Evolutionary conservation across 2,113 vertebrate genomes (phyloP), one percentile per base, ranked within the genome.

Genomic region (Thymallus thymallus): DNA sequence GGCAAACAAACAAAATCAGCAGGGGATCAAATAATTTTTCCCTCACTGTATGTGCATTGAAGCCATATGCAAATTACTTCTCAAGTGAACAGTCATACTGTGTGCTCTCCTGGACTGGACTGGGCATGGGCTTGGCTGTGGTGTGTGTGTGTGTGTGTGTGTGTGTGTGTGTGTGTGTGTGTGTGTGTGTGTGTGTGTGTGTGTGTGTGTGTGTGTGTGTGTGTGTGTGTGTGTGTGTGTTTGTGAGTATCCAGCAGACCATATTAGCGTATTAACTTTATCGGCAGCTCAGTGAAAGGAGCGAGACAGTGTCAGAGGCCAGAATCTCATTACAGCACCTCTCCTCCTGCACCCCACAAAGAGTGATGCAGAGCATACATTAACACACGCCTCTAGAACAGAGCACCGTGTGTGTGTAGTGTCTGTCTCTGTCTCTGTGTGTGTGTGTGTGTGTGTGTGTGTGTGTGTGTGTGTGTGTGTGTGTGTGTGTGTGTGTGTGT

Each of bases 361-460:
- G 90, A 93, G 92, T 91, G 94, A 95, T 96, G 95, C 94, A 94
- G 92, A 88, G 92, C 75, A 89, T 89, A 85, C 81, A 88, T 86
- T 88, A 85, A 72, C 71, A 4, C 41, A 72, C 67, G 62, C 68
- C 82, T 91, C 91, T 91, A 91, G 92, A 78, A 85, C 76, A 86
- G 29, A 62, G 9, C 58, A 26, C 16, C 60, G 30, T 35, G 69
- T 69, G 30, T 63, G 32, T 6, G 1, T 35, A 29, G 32, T 35
- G 32, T 35, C 6, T 35, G 32, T 35, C 6, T 6, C 6, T 35
- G 32, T 56, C 73, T 69, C 72, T 75, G 66, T 45, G 32, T 66
- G 71, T 67, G 66, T 65, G 55, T 62, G 26, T 30, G 51, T 48
- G 35, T 60, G 46, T 23, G 24, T 68, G 62, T 63, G 60, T 74